Base-by-base conservation (phyloP, 1,140 invertebrate genomes). In the Drusus annulatus region DNA sequence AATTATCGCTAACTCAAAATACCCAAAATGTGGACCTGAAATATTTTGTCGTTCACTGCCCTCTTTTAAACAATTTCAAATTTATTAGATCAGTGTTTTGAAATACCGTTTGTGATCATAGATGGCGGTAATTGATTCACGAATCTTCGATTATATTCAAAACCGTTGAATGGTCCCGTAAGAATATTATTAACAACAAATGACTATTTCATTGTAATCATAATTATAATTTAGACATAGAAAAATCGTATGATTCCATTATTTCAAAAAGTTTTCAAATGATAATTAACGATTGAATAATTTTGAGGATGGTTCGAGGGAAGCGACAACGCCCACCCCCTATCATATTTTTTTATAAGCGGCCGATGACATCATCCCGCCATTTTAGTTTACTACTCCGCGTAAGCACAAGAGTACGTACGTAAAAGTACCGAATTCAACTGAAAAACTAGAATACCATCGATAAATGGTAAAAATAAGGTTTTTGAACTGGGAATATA, bases 281-380 rank as follows among this genome's bases (percentile, higher is more conserved):
- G 19, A n/a, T 13, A 23, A 60, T 23, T 15, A 19, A 60, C 56
- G 16, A 60, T 21, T 60, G 56, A 19, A 60, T 19, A 23, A 60
- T 19, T 60, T 60, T 60, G 56, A 60, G 56, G 56, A 60, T 60
- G 56, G 56, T 60, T 23, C 15, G 15, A 56, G 54, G 71, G 71
- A 75, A 75, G 71, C 71, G 79, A 60, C 74, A 75, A 83, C 81
- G 81, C 81, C 81, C 81, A 83, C 81, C 69, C 36, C 45, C 74
- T 62, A 83, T 78, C 71, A 68, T 78, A 19, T 50, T 45, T 76
- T 78, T 83, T 65, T 82, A 80, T 82, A 60, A 80, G 74, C 78
- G 78, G 73, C 63, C 68, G 75, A 80, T 83, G 81, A 83, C 79
- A 80, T 83, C 81, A 83, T 83, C 81, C 23, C 68, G 69, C 75